phyloP scores from a whole-genome alignment of 37 sponge, comb jelly and placozoan species.

The Haliclona indistincta region DNA sequence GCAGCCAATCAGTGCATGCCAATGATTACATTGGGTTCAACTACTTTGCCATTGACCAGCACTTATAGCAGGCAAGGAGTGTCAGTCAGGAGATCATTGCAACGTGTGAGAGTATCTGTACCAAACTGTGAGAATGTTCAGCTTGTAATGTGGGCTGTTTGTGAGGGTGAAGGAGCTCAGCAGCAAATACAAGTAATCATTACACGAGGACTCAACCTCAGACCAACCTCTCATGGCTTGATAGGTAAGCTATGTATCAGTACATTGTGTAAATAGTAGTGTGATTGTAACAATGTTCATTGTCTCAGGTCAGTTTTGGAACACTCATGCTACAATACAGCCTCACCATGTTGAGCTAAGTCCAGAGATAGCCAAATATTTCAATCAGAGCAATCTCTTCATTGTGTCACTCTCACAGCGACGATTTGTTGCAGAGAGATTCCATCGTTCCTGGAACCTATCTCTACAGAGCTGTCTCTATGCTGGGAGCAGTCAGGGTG shows the following conservation, averaged over 20 bases:
- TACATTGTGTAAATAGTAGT: not conserved
- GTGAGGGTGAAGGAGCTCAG: slow-evolving; percentile 19
- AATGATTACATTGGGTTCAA: not conserved
- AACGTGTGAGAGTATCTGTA: slow-evolving; percentile 48
- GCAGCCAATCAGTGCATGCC: not conserved
- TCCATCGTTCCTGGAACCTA: slow-evolving; percentile 55
- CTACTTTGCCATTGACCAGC: not conserved
- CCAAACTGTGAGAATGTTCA: slow-evolving; percentile 70
- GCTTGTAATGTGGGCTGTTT: slow-evolving; percentile 71
- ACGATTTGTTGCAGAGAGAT: slow-evolving; percentile 42
- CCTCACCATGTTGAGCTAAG: too few relatives aligned
- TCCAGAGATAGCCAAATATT: not conserved
- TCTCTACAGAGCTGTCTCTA: slow-evolving; percentile 50
- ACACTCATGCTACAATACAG: slow-evolving; percentile 47
- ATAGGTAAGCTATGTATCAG: slow-evolving; percentile 46
- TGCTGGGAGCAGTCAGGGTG: slow-evolving; percentile 68
- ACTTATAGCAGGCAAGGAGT: too few relatives aligned
- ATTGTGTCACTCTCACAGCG: slow-evolving; percentile 46
- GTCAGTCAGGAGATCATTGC: not conserved
- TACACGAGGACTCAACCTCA: slow-evolving; percentile 56
- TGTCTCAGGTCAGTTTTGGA: slow-evolving; percentile 80
- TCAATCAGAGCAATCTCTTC: slow-evolving; percentile 11
- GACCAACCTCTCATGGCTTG: slow-evolving; percentile 74
- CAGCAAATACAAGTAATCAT: slow-evolving; percentile 54
- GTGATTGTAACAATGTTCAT: too few relatives aligned